Evolutionary conservation across 64 coral and sea anemone genomes (phyloP).

Genomic region (Pocillopora verrucosa): DNA sequence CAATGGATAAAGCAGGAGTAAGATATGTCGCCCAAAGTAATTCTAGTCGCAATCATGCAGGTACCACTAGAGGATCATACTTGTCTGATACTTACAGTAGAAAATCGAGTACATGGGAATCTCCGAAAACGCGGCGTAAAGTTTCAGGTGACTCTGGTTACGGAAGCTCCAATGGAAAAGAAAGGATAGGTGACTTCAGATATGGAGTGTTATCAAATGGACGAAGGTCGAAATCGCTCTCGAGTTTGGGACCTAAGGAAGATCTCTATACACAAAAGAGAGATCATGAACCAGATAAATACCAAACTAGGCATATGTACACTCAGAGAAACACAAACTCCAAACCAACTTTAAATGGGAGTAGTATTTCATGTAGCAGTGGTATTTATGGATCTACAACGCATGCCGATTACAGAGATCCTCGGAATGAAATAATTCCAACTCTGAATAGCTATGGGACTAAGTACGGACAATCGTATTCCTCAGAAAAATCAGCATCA

Average conservation of each 20-base stretch:
- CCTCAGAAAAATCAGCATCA: neutral
- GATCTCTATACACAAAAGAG: no score
- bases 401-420: constrained; percentile 17
- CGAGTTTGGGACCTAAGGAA: neutral
- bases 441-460: neutral
- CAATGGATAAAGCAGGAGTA: neutral
- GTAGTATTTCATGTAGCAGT: neutral
- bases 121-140: neutral
- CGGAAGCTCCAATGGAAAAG: constrained; percentile 15
- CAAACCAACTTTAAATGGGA: neutral
- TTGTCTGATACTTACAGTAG: neutral
- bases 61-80: neutral
- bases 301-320: neutral
- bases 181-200: neutral
- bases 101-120: neutral
- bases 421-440: neutral
- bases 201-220: neutral
- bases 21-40: neutral
- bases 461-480: neutral
- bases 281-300: neutral
- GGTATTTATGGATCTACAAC: constrained; percentile 15
- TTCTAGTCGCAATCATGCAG: neutral
- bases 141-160: constrained; percentile 41
- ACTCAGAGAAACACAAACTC: neutral
- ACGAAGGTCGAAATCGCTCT: constrained; percentile 34